Percentiles rank a stretch among this genome's conserved stretches.
These are phyloP conservation scores for Ophiothrix spiculata DNA, from an alignment of 35 echinoderm and acorn worm species.

Conservation along the genomic window DNA sequence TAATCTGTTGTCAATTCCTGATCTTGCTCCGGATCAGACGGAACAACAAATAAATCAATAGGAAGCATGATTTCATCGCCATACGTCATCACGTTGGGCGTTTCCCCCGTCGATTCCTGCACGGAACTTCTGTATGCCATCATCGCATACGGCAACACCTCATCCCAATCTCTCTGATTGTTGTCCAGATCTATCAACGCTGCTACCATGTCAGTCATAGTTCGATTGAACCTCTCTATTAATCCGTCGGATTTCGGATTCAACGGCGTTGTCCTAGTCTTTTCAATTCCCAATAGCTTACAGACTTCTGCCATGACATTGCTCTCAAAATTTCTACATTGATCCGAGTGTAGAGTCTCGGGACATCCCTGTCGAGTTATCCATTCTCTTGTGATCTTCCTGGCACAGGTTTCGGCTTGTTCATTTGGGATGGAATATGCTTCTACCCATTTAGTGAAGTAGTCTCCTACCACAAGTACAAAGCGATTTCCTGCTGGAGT, in stretches of 20 bases:
- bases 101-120: constrained; percentile 47
- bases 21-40: neutral
- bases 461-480: constrained; percentile 58
- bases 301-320: constrained; percentile 39
- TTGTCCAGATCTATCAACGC: constrained; percentile 7
- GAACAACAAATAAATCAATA: neutral
- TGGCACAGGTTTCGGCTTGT: constrained; percentile 7
- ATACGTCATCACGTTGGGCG: constrained; percentile 48
- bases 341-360: constrained; percentile 7
- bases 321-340: constrained; percentile 69
- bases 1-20: neutral
- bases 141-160: constrained; percentile 39
- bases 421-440: constrained; percentile 60
- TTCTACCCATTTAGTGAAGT: constrained; percentile 80
- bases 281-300: constrained; percentile 39
- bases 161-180: constrained; percentile 29
- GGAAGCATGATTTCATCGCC: constrained; percentile 29
- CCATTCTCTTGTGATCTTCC: neutral
- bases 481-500: neutral
- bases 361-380: constrained; percentile 11
- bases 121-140: constrained; percentile 47
- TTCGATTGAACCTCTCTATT: constrained; percentile 62
- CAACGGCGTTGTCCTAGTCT: constrained; percentile 68
- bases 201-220: constrained; percentile 24
- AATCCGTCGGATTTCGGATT: constrained; percentile 63